Conservation (phyloP, 2,113 vertebrate species). For the Ceyx melanurus region DNA sequence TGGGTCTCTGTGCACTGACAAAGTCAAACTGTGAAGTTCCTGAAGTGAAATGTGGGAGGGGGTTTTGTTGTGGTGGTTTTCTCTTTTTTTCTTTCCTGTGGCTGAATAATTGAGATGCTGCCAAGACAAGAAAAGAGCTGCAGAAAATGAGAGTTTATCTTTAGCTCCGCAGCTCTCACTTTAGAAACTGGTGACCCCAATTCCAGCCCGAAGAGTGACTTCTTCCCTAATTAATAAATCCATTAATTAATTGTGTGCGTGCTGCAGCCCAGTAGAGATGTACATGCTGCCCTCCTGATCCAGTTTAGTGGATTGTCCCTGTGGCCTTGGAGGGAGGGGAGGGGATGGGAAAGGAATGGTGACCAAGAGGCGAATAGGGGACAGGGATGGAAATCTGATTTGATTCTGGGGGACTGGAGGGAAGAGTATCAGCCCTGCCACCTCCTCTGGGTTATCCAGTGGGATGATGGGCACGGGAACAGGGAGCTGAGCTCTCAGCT, state of each 20-base stretch:
- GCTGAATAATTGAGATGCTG: constrained; percentile 64
- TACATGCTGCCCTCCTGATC: constrained; percentile 50
- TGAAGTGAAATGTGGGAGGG: neutral
- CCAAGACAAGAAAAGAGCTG: constrained; percentile 56
- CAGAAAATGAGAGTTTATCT: constrained; percentile 73
- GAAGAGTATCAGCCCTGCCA: neutral
- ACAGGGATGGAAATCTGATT: neutral
- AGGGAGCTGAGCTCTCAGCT: rapidly evolving
- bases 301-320: constrained; percentile 56
- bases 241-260: constrained; percentile 79
- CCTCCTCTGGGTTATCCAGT: neutral
- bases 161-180: constrained; percentile 75
- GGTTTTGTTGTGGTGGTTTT: neutral
- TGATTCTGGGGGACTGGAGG: neutral
- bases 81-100: neutral
- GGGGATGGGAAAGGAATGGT: neutral
- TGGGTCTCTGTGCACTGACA: rapidly evolving
- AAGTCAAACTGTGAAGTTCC: neutral
- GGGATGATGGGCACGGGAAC: neutral
- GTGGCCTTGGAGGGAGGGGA: neutral
- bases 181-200: constrained; percentile 81
- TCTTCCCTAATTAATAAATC: constrained; percentile 80
- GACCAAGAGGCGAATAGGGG: neutral
- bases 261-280: constrained; percentile 68
- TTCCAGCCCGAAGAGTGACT: constrained; percentile 72